phyloP scores from a whole-genome alignment of 2,888 invertebrate genomes.

The Yponomeuta evonymella region DNA sequence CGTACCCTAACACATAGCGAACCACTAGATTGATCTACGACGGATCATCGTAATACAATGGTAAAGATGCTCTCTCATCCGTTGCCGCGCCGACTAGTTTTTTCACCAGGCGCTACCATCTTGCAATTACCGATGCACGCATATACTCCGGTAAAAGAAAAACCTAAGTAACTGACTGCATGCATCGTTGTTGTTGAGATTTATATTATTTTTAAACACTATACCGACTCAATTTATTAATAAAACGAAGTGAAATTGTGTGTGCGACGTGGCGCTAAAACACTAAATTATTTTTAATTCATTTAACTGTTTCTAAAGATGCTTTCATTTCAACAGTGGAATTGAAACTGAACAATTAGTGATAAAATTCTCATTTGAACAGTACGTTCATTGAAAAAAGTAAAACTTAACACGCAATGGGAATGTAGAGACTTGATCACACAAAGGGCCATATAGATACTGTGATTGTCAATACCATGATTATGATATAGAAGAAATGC shows the following conservation, averaged over 20 bases:
- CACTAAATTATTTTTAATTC: background rate
- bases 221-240: background rate
- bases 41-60: constrained; percentile 33
- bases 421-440: constrained; percentile 18
- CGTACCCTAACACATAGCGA: constrained; percentile 13
- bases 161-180: constrained; percentile 10
- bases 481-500: background rate
- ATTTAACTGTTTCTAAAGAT: background rate
- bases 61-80: constrained; percentile 34
- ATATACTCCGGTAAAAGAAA: constrained; percentile 17
- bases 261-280: background rate
- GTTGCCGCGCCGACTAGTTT: constrained; percentile 35
- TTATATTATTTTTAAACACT: constrained; percentile 12
- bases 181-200: constrained; percentile 14
- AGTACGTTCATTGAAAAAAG: background rate
- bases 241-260: background rate
- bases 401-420: constrained; percentile 19
- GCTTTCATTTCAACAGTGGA: constrained; percentile 30
- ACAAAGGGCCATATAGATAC: constrained; percentile 11
- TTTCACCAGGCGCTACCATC: constrained; percentile 45
- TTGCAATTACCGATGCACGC: constrained; percentile 23
- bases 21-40: constrained; percentile 35
- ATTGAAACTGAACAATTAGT: constrained; percentile 36
- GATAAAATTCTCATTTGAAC: constrained; percentile 11
- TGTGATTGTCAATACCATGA: background rate